Evolutionary conservation across 2,797 vertebrate genomes (phyloP).

Genomic region (Florisuga fusca): DNA sequence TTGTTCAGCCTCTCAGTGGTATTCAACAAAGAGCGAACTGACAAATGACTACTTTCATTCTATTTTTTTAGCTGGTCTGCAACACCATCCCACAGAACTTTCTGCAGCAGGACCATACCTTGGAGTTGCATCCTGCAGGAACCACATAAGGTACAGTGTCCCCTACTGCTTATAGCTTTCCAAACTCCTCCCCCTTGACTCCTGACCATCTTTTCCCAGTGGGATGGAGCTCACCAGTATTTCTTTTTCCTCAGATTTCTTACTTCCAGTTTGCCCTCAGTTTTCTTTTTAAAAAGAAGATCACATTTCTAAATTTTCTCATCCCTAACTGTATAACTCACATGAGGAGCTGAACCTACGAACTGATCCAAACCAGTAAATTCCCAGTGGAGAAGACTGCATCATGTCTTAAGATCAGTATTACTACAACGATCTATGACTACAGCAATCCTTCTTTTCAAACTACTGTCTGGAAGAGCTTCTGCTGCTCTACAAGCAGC

Average conservation of each 20-base stretch:
- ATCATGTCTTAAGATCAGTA: background rate
- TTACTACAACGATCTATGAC: background rate
- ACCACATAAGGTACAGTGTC: background rate
- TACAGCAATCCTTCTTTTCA: background rate
- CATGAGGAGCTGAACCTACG: background rate
- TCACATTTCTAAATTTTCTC: background rate
- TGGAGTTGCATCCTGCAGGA: background rate
- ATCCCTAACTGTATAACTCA: background rate
- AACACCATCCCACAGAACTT: background rate
- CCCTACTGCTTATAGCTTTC: background rate
- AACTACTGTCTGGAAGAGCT: background rate
- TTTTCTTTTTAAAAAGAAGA: background rate
- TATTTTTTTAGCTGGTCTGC: background rate
- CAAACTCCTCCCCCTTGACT: background rate
- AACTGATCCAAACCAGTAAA: background rate
- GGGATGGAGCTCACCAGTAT: background rate
- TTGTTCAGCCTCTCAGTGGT: background rate
- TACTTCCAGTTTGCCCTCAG: background rate
- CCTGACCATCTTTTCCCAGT: background rate
- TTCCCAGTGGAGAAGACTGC: background rate
- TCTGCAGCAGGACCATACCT: background rate
- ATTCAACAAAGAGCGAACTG: background rate
- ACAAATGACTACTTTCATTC: background rate
- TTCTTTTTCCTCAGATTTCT: background rate
- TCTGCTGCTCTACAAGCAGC: background rate